phyloP scores from a whole-genome alignment of 2,888 invertebrate genomes.

The Ochropleura plecta region DNA sequence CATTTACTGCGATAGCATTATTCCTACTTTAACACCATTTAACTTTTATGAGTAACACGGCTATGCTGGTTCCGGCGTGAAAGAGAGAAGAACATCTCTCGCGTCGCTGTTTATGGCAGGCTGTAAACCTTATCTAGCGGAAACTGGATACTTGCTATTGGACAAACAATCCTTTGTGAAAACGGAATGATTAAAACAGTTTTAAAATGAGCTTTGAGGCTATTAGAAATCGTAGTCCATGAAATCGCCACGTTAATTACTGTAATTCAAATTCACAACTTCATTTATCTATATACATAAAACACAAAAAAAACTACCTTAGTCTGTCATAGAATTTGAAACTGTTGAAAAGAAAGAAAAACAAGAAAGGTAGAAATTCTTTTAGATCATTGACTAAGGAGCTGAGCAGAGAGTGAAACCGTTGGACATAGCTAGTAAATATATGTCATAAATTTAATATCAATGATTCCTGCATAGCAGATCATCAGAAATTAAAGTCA shows the following conservation, averaged over 20 bases:
- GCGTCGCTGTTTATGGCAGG: slow-evolving; percentile 34
- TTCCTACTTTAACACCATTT: slow-evolving; percentile 60
- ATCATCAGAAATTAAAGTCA: not conserved
- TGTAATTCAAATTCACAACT: not conserved
- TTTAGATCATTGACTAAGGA: too few relatives aligned
- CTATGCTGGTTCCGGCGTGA: slow-evolving; percentile 22
- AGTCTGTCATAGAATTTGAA: too few relatives aligned
- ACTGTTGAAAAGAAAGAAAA: too few relatives aligned
- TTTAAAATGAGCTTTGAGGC: not conserved
- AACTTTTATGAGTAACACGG: slow-evolving; percentile 53
- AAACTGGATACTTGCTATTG: slow-evolving; percentile 42
- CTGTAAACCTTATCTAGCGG: slow-evolving; percentile 53
- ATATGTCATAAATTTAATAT: too few relatives aligned
- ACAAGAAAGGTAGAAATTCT: too few relatives aligned
- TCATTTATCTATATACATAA: too few relatives aligned
- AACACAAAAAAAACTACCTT: too few relatives aligned
- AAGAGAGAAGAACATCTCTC: slow-evolving; percentile 36
- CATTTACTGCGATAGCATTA: slow-evolving; percentile 55
- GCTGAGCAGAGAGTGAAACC: too few relatives aligned
- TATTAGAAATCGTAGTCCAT: too few relatives aligned
- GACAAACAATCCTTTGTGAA: slow-evolving; percentile 16
- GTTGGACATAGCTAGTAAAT: too few relatives aligned
- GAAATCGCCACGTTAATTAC: not conserved
- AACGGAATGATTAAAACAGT: not conserved
- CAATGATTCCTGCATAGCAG: not conserved